These are phyloP conservation scores for Araneus ventricosus DNA, from an alignment of 1,140 invertebrate genomes.

Conservation along the genomic window DNA sequence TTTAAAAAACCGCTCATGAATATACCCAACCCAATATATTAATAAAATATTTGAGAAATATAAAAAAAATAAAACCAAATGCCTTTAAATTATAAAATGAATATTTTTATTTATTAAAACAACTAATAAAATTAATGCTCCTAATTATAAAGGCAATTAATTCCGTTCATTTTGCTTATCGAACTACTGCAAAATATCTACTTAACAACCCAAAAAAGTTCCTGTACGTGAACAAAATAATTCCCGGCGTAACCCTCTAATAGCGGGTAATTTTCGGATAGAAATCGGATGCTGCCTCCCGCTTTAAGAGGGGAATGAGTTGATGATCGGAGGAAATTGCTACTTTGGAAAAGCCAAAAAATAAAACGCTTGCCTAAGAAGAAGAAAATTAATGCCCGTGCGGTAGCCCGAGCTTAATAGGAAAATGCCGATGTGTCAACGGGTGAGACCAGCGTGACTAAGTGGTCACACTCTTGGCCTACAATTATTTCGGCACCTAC, in stretches of 20 bases:
- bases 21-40: too few species aligned
- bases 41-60: too few species aligned
- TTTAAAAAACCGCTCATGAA: too few species aligned
- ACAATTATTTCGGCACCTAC: constrained; percentile 61
- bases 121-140: too few species aligned
- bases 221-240: not conserved
- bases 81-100: too few species aligned
- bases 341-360: not conserved
- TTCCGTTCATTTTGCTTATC: too few species aligned
- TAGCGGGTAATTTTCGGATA: constrained; percentile 24
- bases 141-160: too few species aligned
- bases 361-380: not conserved
- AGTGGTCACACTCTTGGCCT: constrained; percentile 51
- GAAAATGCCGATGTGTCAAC: constrained; percentile 31
- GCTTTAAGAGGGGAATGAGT: not conserved
- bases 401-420: constrained; percentile 3
- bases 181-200: too few species aligned
- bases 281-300: constrained; percentile 1
- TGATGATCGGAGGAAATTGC: not conserved
- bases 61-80: too few species aligned
- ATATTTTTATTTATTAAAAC: too few species aligned
- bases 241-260: not conserved
- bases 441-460: constrained; percentile 57
- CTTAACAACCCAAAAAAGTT: not conserved
- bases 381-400: constrained; percentile 32